These are phyloP conservation scores for Meganola albula DNA, from an alignment of 2,888 invertebrate genomes.

Conservation along the genomic window DNA sequence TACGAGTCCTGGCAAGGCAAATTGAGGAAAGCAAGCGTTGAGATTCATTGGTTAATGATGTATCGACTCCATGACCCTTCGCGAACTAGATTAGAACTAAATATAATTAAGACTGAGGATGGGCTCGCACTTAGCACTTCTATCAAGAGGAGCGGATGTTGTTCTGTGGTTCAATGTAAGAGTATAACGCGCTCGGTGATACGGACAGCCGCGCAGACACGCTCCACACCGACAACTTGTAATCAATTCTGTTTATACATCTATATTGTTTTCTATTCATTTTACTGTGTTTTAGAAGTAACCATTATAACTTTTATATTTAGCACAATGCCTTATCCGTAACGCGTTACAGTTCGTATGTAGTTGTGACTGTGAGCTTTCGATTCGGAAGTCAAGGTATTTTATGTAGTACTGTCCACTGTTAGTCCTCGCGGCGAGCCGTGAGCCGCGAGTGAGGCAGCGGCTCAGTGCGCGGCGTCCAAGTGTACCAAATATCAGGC, in stretches of 20 bases:
- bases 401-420: too few relatives aligned
- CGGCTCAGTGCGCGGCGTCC: conserved; percentile 32
- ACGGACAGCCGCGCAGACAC: conserved; percentile 26
- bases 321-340: conserved; percentile 32
- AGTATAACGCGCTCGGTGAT: conserved; percentile 26
- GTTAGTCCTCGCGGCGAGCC: too few relatives aligned
- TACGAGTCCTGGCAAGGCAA: too few relatives aligned
- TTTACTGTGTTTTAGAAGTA: conserved; percentile 36
- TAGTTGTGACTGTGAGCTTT: conserved; percentile 12
- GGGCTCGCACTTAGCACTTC: too few relatives aligned
- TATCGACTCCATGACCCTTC: too few relatives aligned
- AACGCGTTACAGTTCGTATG: not conserved
- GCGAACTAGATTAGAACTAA: too few relatives aligned
- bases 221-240: conserved; percentile 14
- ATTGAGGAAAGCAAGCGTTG: too few relatives aligned
- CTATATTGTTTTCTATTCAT: conserved; percentile 36
- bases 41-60: too few relatives aligned
- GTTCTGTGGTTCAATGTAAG: conserved; percentile 11
- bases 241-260: conserved; percentile 31
- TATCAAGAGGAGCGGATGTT: too few relatives aligned
- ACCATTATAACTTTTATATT: conserved; percentile 32
- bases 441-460: conserved; percentile 6
- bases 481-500: conserved; percentile 39
- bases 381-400: conserved; percentile 22
- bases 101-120: too few relatives aligned